A percentile compares a stretch with the other conserved stretches of the same genome.
These are phyloP conservation scores for Silurus glanis DNA, from an alignment of 2,113 vertebrate genomes.

Conservation along the genomic window DNA sequence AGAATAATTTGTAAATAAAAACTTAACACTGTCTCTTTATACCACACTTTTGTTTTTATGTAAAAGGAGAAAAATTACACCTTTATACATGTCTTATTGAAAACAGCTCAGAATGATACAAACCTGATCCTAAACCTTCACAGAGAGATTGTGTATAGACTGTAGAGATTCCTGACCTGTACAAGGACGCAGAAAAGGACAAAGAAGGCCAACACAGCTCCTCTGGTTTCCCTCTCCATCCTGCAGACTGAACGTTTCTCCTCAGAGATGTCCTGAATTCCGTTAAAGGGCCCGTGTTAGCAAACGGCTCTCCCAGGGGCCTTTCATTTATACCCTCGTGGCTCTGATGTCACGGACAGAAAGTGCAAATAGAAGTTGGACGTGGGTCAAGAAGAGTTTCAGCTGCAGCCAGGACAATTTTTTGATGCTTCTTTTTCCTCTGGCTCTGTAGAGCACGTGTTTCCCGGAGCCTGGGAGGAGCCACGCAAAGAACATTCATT, in stretches of 20 bases:
- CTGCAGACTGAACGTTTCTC: not conserved
- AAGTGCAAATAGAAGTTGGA: constrained; percentile 48
- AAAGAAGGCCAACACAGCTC: constrained; percentile 1
- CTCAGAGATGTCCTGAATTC: not conserved
- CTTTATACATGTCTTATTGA: not conserved
- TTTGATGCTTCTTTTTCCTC: not conserved
- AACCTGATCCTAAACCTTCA: not conserved
- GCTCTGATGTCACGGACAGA: constrained; percentile 52
- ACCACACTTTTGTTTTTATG: not conserved
- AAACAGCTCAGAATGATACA: not conserved
- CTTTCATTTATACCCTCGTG: constrained; percentile 48
- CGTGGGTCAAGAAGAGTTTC: constrained; percentile 45
- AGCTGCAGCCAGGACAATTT: constrained; percentile 42
- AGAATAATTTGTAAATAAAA: too few species aligned
- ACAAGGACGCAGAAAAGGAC: constrained; percentile 39
- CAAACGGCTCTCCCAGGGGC: not conserved
- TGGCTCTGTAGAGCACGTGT: not conserved
- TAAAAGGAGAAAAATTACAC: not conserved
- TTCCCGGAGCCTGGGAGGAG: not conserved
- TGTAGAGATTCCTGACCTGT: constrained; percentile 46
- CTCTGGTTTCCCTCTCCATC: constrained; percentile 23
- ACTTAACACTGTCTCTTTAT: too few species aligned
- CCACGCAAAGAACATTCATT: not conserved
- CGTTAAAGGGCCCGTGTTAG: constrained; percentile 17
- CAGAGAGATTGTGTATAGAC: not conserved